Base-by-base conservation (phyloP, 2,888 invertebrate species). In the Luperina nickerlii region DNA sequence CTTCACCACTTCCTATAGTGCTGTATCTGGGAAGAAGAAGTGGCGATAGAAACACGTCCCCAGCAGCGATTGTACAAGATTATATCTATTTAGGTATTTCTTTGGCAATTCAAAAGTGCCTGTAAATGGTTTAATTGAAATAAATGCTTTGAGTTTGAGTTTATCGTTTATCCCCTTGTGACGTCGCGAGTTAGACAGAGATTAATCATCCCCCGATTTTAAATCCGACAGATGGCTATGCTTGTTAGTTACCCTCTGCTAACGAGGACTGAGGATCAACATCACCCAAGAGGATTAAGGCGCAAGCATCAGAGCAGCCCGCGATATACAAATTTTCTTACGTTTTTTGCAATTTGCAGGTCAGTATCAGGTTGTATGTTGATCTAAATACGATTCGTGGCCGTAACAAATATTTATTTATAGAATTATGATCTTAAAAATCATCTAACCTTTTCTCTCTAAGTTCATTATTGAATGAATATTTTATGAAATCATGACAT, bases 211-310 rank as follows among this genome's bases (percentile, higher is more conserved):
- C 82, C 66, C 62, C 4, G 62, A 38, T 57, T 67, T 71, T 32
- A 78, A 72, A 65, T 60, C 42, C 2, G n/a, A 78, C 81, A 82
- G 81, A 82, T 82, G 83, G 78, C 3, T 15, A 11, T 15, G 13
- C 4, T 20, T 20, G 68, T 48, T 48, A 48, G 9, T 15, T 15
- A 57, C 76, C 76, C 80, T 62, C 57, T 54, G 8, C 67, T 82
- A 82, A 81, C 81, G 82, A 82, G 62, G 38, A 63, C 48, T 3
- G 15, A 2, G 20, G 48, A 62, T 57, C 0, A n/a, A 0, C 38
- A 15, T 62, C 38, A 68, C 68, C 63, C 81, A 15, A 32, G 63
- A 72, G 81, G n/a, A 82, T 72, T 60, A 60, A 48, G 5, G n/a
- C 11, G n/a, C 4, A n/a, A 57, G 9, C 24, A 9, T 4, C n/a